These are phyloP conservation scores for Trissolcus basalis DNA, from an alignment of 1,140 invertebrate genomes.

Conservation along the genomic window DNA sequence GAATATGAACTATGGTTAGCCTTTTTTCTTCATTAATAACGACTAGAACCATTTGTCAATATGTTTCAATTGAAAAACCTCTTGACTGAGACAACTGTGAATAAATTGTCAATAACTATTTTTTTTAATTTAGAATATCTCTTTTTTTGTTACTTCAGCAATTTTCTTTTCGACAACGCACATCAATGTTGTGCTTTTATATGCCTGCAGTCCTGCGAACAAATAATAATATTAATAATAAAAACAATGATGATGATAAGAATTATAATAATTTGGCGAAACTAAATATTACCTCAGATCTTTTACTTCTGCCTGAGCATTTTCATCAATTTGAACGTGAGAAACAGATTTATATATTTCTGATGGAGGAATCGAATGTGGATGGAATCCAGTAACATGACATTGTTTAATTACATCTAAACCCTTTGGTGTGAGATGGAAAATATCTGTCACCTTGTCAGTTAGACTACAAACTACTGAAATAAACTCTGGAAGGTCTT, in stretches of 20 bases:
- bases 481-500: background rate
- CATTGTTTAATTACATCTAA: background rate
- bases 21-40: no score
- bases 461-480: background rate
- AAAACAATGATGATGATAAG: background rate
- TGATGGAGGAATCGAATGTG: background rate
- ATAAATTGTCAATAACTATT: no score
- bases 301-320: background rate
- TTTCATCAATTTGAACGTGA: conserved; percentile 2
- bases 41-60: no score
- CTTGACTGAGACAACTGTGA: no score
- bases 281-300: conserved; percentile 1
- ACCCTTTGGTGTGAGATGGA: background rate
- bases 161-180: no score
- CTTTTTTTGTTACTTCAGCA: no score
- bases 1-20: no score
- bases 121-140: no score
- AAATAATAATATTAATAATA: background rate
- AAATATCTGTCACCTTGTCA: background rate
- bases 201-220: no score
- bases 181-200: no score
- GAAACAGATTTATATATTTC: background rate
- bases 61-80: no score
- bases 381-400: background rate
- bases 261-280: background rate